Base-by-base conservation (phyloP, 2,888 invertebrate species). In the Archips xylosteana region DNA sequence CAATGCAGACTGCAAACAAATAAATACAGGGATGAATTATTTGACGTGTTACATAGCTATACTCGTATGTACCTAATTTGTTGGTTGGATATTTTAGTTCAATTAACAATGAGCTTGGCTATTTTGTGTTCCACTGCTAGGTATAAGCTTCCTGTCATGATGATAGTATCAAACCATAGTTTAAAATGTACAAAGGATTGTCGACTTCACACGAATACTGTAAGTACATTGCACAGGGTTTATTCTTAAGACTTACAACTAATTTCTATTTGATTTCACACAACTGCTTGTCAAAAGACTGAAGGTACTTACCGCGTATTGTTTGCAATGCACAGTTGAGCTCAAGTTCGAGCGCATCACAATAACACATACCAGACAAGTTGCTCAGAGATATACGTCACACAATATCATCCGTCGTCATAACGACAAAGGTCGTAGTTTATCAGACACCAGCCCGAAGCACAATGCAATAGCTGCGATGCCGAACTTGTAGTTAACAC, bases 1-100 rank as follows among this genome's bases (percentile, higher is more conserved):
- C 83, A 82, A 80, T 86, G 88, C 85, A 87, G 82, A 88, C 82
- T 82, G 89, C 87, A 92, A 91, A 91, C 90, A 92, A 92, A 91
- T 91, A 90, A 86, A 86, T 85, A 81, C 81, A 65, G 70, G 69
- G 78, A 86, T 90, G 87, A 90, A 87, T 91, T 90, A 91, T 91
- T 84, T 84, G 82, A 80, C 81, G 79, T 83, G 85, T 85, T 86
- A 80, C 78, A 78, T 57, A 57, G 57, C 54, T 57, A 9, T 57
- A 57, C 23, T 23, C 23, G 23, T 23, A 32, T 6, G 32, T 32
- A 32, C 54, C 54, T 57, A 57, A 23, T 32, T 57, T 57, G 57
- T 12, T 32, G 32, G 23, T 57, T 23, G 23, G 32, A 23, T 32
- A 60, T 60, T 36, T 60, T 60, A 60, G 34, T 36, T 34, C 9